Base-by-base conservation (phyloP, 1,140 invertebrate species). In the Papilio aristodemus region DNA sequence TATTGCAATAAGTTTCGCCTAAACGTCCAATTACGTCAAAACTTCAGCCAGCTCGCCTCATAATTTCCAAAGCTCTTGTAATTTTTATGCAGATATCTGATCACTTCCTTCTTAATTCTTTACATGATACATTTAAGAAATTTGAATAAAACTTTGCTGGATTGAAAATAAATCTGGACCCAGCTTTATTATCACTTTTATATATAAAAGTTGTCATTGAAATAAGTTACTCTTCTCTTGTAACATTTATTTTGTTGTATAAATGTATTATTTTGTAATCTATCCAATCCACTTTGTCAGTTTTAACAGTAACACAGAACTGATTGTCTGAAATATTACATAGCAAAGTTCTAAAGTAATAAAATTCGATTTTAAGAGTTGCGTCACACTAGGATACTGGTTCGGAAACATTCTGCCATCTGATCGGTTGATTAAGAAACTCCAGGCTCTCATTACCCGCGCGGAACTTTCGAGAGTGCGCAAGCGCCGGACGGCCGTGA, bases 401-500 rank as follows among this genome's bases (percentile, higher is more conserved):
- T 62, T 37, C 32, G n/a, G 14, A 17, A 50, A 50, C 41, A 66
- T 66, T 50, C 41, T 66, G 13, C 36, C 19, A 50, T 50, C 63
- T 66, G 32, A 66, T 66, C 63, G n/a, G 25, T 50, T 19, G 41
- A 66, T 66, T 66, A 66, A 66, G 63, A 50, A 66, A 66, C 63
- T 8, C 41, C 41, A 17, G 27, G 9, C 63, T 50, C 58, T 59
- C 63, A 66, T 66, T 66, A 66, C 7, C 25, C n/a, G 27, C 25
- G 19, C 41, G 41, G 63, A 43, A 66, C 63, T 66, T 66, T 66
- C 63, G 75, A 77, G 79, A 71, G 71, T 77, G 70, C 78, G 78
- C 78, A 77, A 79, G 38, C 71, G 50, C 73, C 64, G 68, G 78
- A 62, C 70, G 75, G 71, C 75, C 75, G 58, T 77, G 73, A 75